phyloP scores from a whole-genome alignment of 2,113 vertebrate genomes.

The Tetrax tetrax region DNA sequence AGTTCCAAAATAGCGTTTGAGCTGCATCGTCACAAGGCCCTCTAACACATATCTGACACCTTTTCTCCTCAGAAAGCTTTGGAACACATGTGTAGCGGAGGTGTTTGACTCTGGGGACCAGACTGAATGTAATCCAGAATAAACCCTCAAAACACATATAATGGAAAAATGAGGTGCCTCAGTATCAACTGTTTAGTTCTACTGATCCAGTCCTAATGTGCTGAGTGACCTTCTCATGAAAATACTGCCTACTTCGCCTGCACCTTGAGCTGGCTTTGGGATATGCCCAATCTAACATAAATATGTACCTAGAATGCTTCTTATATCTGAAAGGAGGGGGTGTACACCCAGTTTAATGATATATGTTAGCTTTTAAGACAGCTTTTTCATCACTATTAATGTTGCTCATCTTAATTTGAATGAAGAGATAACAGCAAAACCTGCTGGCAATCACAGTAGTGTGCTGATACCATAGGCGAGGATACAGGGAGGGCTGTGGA shows the following conservation, averaged over 20 bases:
- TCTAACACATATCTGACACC: slow-evolving; percentile 25
- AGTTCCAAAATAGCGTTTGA: slow-evolving; percentile 10
- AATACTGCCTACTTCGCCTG: not conserved
- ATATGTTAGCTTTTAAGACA: not conserved
- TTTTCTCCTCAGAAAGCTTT: slow-evolving; percentile 2
- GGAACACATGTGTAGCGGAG: not conserved
- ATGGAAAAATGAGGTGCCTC: not conserved
- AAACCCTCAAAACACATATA: not conserved
- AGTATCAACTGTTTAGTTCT: not conserved
- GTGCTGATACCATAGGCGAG: not conserved
- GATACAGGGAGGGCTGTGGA: not conserved
- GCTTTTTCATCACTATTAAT: not conserved
- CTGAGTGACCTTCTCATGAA: not conserved
- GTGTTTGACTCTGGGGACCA: not conserved
- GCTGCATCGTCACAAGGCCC: not conserved
- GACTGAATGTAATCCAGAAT: slow-evolving; percentile 25
- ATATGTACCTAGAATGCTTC: not conserved
- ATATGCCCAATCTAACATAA: not conserved
- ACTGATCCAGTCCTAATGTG: not conserved
- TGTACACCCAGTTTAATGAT: not conserved
- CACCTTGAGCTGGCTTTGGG: not conserved
- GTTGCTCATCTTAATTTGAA: not conserved
- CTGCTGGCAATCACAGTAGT: not conserved
- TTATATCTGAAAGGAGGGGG: not conserved
- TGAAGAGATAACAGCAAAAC: not conserved